phyloP scores from a whole-genome alignment of 2,888 invertebrate species.

The Pterostichus madidus region DNA sequence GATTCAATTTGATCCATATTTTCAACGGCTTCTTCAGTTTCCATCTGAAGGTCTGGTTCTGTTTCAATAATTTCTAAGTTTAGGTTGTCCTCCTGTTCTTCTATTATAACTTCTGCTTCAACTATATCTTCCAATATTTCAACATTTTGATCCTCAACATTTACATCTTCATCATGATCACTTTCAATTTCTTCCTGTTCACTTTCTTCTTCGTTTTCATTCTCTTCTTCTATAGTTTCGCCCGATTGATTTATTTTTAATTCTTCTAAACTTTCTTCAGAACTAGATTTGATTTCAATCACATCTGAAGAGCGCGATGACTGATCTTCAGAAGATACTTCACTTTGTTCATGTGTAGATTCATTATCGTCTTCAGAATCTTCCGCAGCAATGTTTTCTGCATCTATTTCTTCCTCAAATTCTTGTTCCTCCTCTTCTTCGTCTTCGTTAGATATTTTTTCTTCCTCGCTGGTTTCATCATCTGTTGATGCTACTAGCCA shows the following conservation, averaged over 20 bases:
- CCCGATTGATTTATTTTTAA: conserved; percentile 47
- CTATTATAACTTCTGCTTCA: conserved; percentile 6
- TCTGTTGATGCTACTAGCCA: conserved; percentile 2
- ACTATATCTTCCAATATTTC: conserved; percentile 12
- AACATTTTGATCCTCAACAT: not conserved
- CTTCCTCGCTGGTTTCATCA: conserved; percentile 44
- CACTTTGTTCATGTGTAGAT: conserved; percentile 45
- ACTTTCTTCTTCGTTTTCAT: conserved; percentile 30
- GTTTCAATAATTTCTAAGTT: not conserved
- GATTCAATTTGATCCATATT: conserved; percentile 51
- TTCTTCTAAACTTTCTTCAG: conserved; percentile 47
- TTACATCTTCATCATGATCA: not conserved
- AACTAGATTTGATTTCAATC: conserved; percentile 58
- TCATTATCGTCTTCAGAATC: conserved; percentile 28
- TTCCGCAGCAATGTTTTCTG: not conserved
- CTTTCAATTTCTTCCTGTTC: not conserved
- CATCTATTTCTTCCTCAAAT: conserved; percentile 43
- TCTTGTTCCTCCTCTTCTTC: conserved; percentile 61
- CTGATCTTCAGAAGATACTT: conserved; percentile 49
- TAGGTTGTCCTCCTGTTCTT: not conserved
- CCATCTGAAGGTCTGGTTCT: not conserved
- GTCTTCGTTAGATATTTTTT: conserved; percentile 39
- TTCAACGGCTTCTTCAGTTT: conserved; percentile 50
- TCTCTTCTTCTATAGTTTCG: conserved; percentile 2
- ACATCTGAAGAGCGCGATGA: conserved; percentile 47